Base-by-base conservation (phyloP, 2,888 invertebrate species). In the Microctonus brassicae region DNA sequence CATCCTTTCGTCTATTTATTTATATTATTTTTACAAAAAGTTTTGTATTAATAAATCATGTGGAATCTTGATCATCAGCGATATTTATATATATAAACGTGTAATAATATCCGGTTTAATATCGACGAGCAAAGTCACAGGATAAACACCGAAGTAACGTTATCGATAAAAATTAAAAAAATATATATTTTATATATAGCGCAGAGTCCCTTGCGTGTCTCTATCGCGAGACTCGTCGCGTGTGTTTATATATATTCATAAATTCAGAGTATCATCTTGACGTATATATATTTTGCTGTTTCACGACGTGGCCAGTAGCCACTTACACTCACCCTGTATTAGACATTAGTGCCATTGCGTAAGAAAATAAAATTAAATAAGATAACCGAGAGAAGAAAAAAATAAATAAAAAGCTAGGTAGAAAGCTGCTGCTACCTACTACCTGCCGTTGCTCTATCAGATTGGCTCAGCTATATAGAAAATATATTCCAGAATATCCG, bases 31-130 rank as follows among this genome's bases (percentile, higher is more conserved):
- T n/a, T n/a, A n/a, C n/a, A n/a, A n/a, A n/a, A n/a, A n/a, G n/a
- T n/a, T n/a, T n/a, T n/a, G n/a, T n/a, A n/a, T n/a, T n/a, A n/a
- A 61, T 69, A 69, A 69, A 69, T 69, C 69, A 62, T 53, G 20
- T 29, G 26, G 39, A 61, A 69, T 29, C 53, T 53, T n/a, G 34
- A n/a, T 62, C 39, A 55, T 42, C 62, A 69, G 55, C 62, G 61
- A 62, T 17, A 47, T 20, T 7, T 17, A 17, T 62, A n/a, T 17
- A 17, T 62, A n/a, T n/a, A n/a, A n/a, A n/a, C n/a, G 39, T 58
- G 55, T 63, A 69, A 69, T 69, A 69, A 62, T 69, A 62, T 69
- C 69, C 69, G 69, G 69, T 69, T 62, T 62, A 53, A 20, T 34
- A 33, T 58, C 26, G 26, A 57, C 52, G 61, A 39, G 55, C 34